These are phyloP conservation scores for Cynopterus sphinx DNA, from an alignment of 2,797 vertebrate genomes.

Conservation along the genomic window DNA sequence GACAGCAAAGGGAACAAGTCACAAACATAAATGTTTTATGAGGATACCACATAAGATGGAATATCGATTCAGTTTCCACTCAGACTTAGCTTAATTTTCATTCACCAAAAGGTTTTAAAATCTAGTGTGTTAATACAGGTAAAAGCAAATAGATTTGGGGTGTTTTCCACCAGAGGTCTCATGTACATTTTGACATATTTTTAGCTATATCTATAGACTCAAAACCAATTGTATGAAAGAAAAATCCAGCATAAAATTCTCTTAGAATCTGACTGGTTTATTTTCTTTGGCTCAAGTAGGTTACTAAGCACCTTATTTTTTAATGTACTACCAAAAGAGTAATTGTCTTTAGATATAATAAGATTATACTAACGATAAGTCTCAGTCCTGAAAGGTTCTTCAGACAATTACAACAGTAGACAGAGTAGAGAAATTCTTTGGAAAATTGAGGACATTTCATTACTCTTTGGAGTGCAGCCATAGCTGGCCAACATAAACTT, in stretches of 20 bases:
- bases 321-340: neutral
- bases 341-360: neutral
- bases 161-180: neutral
- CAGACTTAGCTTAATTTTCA: neutral
- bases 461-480: constrained; percentile 43
- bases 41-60: neutral
- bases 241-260: neutral
- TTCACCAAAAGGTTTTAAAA: neutral
- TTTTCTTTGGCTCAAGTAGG: neutral
- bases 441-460: constrained; percentile 52
- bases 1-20: constrained; percentile 42
- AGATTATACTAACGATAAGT: neutral
- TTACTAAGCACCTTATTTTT: neutral
- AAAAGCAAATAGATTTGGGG: neutral
- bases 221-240: neutral
- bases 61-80: neutral
- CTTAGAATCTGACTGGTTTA: neutral
- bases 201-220: neutral
- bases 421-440: constrained; percentile 22
- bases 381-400: neutral
- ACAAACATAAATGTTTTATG: constrained; percentile 51
- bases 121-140: neutral
- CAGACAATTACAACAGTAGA: neutral
- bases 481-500: constrained; percentile 56
- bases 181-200: constrained; percentile 25